These are phyloP conservation scores for Tetramorium alpestre DNA, from an alignment of 1,140 invertebrate species.

Conservation along the genomic window DNA sequence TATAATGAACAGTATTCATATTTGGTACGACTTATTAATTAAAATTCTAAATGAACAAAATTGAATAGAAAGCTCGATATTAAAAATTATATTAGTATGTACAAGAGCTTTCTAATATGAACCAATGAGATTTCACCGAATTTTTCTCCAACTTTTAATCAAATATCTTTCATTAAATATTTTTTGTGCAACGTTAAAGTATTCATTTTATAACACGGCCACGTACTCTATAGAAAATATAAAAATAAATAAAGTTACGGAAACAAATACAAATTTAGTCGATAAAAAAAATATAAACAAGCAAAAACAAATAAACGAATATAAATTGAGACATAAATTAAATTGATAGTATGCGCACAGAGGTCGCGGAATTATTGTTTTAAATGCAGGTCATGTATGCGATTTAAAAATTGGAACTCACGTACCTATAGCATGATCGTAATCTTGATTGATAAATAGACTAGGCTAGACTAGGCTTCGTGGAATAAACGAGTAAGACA, in stretches of 20 bases:
- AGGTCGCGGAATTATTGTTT: neutral
- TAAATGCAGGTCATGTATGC: neutral
- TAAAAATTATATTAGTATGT: constrained; percentile 7
- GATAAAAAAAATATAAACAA: neutral
- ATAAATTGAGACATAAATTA: constrained; percentile 37
- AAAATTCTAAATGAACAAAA: neutral
- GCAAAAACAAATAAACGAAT: constrained; percentile 4
- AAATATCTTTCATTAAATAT: constrained; percentile 3
- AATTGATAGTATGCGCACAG: neutral
- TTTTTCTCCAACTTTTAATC: constrained; percentile 23
- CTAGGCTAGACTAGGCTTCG: neutral
- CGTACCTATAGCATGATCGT: neutral
- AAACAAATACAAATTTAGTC: neutral
- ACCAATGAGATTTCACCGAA: neutral
- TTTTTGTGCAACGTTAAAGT: neutral
- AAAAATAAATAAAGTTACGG: constrained; percentile 14
- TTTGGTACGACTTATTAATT: neutral
- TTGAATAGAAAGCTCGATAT: neutral
- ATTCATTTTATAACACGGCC: neutral
- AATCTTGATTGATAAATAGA: neutral
- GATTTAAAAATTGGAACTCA: constrained; percentile 1
- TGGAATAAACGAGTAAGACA: neutral
- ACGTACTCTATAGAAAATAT: neutral
- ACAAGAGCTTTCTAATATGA: neutral
- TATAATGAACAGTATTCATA: neutral